Evolutionary conservation across 2,797 vertebrate genomes (phyloP).

Genomic region (Coregonus ussuriensis): DNA sequence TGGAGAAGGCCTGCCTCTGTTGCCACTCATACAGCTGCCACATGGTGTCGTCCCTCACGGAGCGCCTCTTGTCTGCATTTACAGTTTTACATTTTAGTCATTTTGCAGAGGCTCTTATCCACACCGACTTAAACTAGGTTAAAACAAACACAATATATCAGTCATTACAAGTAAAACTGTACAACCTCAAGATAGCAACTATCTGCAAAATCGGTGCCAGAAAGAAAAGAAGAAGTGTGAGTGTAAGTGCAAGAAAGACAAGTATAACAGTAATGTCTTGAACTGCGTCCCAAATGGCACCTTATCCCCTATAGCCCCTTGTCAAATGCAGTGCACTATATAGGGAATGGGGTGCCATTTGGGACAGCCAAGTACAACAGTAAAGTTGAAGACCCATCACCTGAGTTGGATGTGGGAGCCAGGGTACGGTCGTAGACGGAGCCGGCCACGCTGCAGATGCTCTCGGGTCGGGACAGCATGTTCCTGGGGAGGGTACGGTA

Average conservation of each 20-base stretch:
- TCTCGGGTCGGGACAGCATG: constrained; percentile 82
- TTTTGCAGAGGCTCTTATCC: neutral
- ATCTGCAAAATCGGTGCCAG: neutral
- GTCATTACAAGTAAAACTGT: too few relatives aligned
- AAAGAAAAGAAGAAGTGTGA: neutral
- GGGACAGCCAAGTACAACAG: neutral
- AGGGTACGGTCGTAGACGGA: constrained; percentile 73
- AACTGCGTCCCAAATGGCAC: neutral
- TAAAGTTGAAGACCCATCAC: neutral
- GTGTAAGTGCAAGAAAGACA: neutral
- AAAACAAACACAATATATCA: too few relatives aligned
- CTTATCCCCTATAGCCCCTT: constrained; percentile 44
- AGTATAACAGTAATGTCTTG: neutral
- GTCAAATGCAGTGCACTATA: neutral
- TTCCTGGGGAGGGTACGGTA: constrained; percentile 92
- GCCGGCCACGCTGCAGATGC: constrained; percentile 78
- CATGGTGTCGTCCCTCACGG: constrained; percentile 94
- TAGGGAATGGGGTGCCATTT: neutral
- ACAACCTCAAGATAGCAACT: too few relatives aligned
- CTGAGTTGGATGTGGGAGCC: constrained; percentile 38
- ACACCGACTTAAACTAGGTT: too few relatives aligned
- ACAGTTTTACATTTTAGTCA: too few relatives aligned
- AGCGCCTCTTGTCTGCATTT: constrained; percentile 83
- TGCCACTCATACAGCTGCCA: constrained; percentile 99
- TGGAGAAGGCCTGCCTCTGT: constrained; percentile 89